Conservation (phyloP, 2,888 invertebrate species). For the Drosophila leonis region DNA sequence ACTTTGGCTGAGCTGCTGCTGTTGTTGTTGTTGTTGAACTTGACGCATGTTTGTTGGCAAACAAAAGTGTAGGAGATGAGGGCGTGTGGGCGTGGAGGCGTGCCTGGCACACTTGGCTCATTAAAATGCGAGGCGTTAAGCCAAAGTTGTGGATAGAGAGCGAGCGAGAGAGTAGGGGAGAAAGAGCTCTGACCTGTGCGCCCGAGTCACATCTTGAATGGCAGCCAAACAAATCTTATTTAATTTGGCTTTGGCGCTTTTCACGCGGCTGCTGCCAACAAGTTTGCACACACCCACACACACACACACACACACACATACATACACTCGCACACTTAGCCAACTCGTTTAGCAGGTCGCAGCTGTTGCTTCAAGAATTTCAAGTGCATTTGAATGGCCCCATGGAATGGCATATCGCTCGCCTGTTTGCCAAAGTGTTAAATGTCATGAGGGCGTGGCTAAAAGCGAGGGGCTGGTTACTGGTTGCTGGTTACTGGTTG, state of each 20-base stretch:
- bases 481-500: not conserved
- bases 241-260: slow-evolving; percentile 77
- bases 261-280: slow-evolving; percentile 66
- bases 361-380: slow-evolving; percentile 79
- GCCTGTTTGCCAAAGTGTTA: slow-evolving; percentile 78
- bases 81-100: slow-evolving; percentile 4
- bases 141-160: slow-evolving; percentile 52
- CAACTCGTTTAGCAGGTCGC: slow-evolving; percentile 66
- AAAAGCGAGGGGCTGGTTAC: not conserved
- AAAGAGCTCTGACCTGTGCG: slow-evolving; percentile 53
- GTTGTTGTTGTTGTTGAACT: slow-evolving; percentile 59
- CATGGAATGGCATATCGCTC: slow-evolving; percentile 40
- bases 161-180: not conserved
- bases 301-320: slow-evolving; percentile 1
- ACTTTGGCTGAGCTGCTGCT: slow-evolving; percentile 37
- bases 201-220: slow-evolving; percentile 62
- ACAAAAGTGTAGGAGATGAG: slow-evolving; percentile 41
- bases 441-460: slow-evolving; percentile 65
- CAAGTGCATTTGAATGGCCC: slow-evolving; percentile 79
- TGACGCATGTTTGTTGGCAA: slow-evolving; percentile 81
- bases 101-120: slow-evolving; percentile 57
- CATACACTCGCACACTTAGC: slow-evolving; percentile 11
- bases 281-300: slow-evolving; percentile 31
- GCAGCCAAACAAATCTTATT: slow-evolving; percentile 80
- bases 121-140: slow-evolving; percentile 77